These are phyloP conservation scores for Drosophila dives DNA, from an alignment of 2,888 invertebrate species.

Conservation along the genomic window DNA sequence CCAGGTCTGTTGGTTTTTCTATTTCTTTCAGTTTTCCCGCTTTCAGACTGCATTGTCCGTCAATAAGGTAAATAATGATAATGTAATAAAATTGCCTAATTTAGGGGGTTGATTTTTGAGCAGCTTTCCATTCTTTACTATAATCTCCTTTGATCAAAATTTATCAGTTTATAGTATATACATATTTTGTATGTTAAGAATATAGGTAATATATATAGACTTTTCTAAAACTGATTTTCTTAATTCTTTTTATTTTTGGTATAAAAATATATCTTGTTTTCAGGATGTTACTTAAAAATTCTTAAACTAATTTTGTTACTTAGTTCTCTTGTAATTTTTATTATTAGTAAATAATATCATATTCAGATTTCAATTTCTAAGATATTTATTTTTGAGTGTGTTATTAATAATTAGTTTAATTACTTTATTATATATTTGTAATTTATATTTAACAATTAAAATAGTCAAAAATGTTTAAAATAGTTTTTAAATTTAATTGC, in stretches of 20 bases:
- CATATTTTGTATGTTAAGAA: neutral
- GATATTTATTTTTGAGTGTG: neutral
- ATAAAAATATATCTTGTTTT: neutral
- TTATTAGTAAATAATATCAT: neutral
- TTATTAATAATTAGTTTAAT: too few species aligned
- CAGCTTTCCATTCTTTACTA: neutral
- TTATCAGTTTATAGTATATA: neutral
- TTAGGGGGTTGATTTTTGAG: neutral
- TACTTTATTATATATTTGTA: neutral
- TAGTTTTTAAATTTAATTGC: neutral
- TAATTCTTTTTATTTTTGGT: too few species aligned
- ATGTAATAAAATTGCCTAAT: conserved; percentile 9
- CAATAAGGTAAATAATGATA: conserved; percentile 11
- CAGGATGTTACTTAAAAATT: neutral
- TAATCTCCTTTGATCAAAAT: neutral
- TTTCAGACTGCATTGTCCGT: conserved; percentile 20
- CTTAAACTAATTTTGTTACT: neutral
- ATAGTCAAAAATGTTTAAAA: neutral
- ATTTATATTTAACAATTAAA: neutral
- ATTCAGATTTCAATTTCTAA: neutral
- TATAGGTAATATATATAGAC: neutral
- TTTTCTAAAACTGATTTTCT: neutral
- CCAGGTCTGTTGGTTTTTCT: conserved; percentile 37
- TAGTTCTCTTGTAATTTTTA: neutral
- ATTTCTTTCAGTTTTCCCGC: neutral